Conservation (phyloP, 2,888 invertebrate genomes). For the Hoplodrina blanda region DNA sequence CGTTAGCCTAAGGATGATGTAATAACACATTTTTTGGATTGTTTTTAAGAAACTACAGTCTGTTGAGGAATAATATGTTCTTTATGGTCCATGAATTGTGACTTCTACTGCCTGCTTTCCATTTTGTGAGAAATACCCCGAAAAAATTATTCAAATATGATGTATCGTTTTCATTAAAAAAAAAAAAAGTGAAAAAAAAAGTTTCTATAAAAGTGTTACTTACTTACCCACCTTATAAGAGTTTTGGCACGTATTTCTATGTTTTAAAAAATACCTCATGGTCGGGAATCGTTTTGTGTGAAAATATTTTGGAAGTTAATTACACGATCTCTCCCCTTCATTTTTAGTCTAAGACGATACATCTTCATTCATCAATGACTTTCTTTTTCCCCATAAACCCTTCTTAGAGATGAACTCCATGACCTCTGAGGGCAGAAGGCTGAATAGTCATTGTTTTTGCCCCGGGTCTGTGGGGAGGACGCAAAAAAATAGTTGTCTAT, state of each 20-base stretch:
- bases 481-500: conserved; percentile 65
- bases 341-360: conserved; percentile 26
- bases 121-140: background rate
- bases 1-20: conserved; percentile 44
- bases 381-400: conserved; percentile 35
- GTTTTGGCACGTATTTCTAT: too few relatives aligned
- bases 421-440: conserved; percentile 62
- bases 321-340: conserved; percentile 14
- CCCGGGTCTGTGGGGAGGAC: conserved; percentile 51
- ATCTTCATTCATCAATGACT: conserved; percentile 45
- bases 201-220: too few relatives aligned
- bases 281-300: background rate
- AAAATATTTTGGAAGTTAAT: conserved; percentile 24
- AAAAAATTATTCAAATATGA: too few relatives aligned
- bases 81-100: conserved; percentile 1
- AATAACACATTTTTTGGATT: conserved; percentile 43
- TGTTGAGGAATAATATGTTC: conserved; percentile 15
- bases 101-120: background rate
- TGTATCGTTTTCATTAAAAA: too few relatives aligned
- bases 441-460: conserved; percentile 65
- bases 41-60: conserved; percentile 34
- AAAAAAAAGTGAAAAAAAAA: too few relatives aligned
- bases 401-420: conserved; percentile 57
- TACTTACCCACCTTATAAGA: too few relatives aligned
- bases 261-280: too few relatives aligned